Conservation (phyloP, 2,888 invertebrate genomes). For the Cataglyphis livida region DNA sequence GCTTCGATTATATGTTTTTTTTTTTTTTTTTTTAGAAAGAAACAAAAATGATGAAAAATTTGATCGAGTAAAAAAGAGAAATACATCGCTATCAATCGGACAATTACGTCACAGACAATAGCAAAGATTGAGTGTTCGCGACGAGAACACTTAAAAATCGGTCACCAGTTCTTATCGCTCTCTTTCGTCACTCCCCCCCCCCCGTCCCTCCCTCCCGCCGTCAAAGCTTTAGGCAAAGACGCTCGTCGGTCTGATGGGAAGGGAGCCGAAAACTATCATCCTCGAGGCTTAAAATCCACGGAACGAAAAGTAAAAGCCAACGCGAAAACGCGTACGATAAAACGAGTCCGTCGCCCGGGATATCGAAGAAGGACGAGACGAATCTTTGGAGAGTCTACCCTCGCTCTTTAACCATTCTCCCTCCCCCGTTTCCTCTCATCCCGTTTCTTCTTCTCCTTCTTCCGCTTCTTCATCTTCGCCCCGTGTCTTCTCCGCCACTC, state of each 20-base stretch:
- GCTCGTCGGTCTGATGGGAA: conserved; percentile 27
- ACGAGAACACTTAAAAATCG: conserved; percentile 7
- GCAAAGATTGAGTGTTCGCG: neutral
- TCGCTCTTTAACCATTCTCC: conserved; percentile 40
- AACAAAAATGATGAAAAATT: neutral
- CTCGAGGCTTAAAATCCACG: conserved; percentile 54
- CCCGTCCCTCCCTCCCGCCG: too few species aligned
- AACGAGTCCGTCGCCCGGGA: conserved; percentile 57
- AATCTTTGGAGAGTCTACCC: conserved; percentile 67
- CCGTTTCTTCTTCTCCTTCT: conserved; percentile 55
- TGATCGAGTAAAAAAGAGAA: neutral
- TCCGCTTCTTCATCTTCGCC: conserved; percentile 76
- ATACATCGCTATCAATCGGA: neutral
- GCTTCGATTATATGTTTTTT: neutral
- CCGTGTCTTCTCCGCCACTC: conserved; percentile 65
- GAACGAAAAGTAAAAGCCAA: conserved; percentile 34
- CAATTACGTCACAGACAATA: neutral
- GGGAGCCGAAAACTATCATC: conserved; percentile 58
- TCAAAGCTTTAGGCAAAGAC: neutral
- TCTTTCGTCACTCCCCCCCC: neutral
- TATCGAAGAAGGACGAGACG: conserved; percentile 66
- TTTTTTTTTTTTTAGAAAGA: neutral
- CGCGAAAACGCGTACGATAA: conserved; percentile 33
- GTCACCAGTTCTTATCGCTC: neutral
- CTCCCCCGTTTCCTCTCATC: conserved; percentile 43